Base-by-base conservation (phyloP, 2,113 vertebrate species). In the Verasper variegatus region DNA sequence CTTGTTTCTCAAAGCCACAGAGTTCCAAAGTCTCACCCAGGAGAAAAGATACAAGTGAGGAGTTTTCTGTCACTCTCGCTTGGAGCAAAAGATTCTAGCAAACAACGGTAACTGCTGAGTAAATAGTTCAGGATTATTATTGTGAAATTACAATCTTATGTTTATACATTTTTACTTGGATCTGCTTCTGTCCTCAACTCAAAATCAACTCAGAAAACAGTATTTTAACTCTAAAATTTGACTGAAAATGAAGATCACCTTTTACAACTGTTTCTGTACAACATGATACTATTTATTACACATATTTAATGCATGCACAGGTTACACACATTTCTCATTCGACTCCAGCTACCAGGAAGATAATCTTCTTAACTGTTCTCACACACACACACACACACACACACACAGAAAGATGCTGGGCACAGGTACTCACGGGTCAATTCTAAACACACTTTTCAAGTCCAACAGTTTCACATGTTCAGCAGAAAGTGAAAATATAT, bases 341-440 rank as follows among this genome's bases (percentile, higher is more conserved):
- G 69, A 47, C 54, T 71, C 55, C 27, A 71, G 24, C 31, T 23
- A 40, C 49, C 23, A 79, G 12, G 40, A 37, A 47, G 74, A 66
- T 2, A n/a, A 35, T 35, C 21, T 75, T 3, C 55, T 62, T 4
- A 51, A 18, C 18, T 18, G 18, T 51, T 51, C 18, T 51, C 40
- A 1, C 57, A 72, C 8, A 47, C 35, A 64, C 4, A 47, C 23
- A 70, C 5, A 73, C 62, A 81, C 17, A 67, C 51, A 66, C 15
- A 81, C 59, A 79, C 18, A 72, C 10, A 63, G 9, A 78, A 27
- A 78, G 20, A 72, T 15, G n/a, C 55, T 51, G 51, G 74, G 51
- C 67, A 31, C 72, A 77, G 68, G 63, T 88, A 89, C 89, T 90
- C 65, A 88, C 89, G 40, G 60, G 64, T 79, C 56, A 71, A 80